Evolutionary conservation across 2,888 invertebrate species (phyloP).

Genomic region (Empis stercorea): DNA sequence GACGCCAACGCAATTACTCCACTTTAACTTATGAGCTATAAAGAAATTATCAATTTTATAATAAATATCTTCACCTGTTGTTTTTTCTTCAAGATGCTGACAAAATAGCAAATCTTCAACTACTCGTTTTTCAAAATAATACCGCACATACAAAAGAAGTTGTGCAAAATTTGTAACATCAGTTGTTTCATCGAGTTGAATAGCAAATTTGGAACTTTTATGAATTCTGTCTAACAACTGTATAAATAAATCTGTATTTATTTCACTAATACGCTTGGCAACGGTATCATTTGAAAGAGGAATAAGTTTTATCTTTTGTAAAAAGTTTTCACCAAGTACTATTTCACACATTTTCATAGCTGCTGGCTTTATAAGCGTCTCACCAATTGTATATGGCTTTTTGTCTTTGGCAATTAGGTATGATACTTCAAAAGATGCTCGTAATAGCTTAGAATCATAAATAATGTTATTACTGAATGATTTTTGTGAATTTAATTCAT

Average conservation of each 20-base stretch:
- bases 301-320: not conserved
- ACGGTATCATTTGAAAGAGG: not conserved
- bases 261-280: not conserved
- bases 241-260: not conserved
- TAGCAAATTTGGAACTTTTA: not conserved
- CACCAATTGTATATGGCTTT: not conserved
- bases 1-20: not conserved
- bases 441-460: not conserved
- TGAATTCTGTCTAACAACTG: not conserved
- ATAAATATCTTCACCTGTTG: not conserved
- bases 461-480: not conserved
- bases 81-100: not conserved
- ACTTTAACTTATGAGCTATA: not conserved
- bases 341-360: not conserved
- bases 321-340: not conserved
- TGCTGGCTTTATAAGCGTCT: not conserved
- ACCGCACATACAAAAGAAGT: not conserved
- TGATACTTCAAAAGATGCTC: not conserved
- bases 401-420: not conserved
- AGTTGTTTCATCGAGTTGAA: not conserved
- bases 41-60: not conserved
- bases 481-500: not conserved
- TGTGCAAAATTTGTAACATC: not conserved
- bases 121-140: not conserved
- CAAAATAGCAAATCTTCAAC: not conserved